Percentiles rank a stretch among this genome's conserved stretches.
phyloP scores from a whole-genome alignment of 2,113 vertebrate genomes.

The Butastur rufipennis region DNA sequence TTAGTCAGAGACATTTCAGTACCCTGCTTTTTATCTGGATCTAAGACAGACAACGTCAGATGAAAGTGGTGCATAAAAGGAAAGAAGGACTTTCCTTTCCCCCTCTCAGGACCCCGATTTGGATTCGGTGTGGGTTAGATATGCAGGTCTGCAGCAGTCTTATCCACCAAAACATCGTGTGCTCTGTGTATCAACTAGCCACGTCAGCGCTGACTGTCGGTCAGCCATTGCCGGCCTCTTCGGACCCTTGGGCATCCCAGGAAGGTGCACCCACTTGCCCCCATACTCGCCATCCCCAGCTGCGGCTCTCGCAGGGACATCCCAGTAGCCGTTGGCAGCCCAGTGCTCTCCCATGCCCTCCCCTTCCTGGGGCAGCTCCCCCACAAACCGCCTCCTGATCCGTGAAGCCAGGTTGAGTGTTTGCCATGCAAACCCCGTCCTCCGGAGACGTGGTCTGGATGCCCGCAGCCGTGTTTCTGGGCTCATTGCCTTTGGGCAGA shows the following conservation, averaged over 20 bases:
- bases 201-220: background rate
- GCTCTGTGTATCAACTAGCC: too few species aligned
- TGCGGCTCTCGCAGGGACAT: background rate
- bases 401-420: rapidly evolving
- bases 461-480: background rate
- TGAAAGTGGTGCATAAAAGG: background rate
- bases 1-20: background rate
- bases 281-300: too few species aligned
- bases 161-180: background rate
- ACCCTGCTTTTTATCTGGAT: background rate
- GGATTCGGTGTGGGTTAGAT: background rate
- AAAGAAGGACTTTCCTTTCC: background rate
- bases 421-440: background rate
- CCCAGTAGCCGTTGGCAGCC: background rate
- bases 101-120: background rate
- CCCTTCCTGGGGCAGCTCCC: background rate
- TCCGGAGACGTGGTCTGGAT: rapidly evolving
- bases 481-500: background rate
- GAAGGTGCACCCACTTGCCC: background rate
- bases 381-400: background rate
- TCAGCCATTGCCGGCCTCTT: rapidly evolving
- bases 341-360: rapidly evolving
- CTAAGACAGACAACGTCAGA: background rate
- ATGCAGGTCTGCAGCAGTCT: background rate
- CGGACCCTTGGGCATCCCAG: background rate